Evolutionary conservation across 2,113 vertebrate species (phyloP), one percentile per base, ranked within the genome.

Genomic region (Taxidea taxus): DNA sequence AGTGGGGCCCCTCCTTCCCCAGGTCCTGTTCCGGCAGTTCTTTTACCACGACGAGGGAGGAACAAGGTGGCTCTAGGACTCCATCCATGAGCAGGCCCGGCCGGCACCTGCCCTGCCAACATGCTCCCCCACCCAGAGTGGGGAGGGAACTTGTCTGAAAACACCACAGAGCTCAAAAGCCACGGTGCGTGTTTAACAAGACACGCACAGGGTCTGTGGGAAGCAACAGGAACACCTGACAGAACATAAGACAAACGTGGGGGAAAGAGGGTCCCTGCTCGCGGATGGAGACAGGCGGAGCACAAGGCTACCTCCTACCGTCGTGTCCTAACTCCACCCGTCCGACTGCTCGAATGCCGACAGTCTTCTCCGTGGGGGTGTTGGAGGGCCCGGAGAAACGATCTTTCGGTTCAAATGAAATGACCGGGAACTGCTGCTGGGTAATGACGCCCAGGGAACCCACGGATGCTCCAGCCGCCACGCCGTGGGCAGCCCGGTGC

Each of bases 121-220:
- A 16, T 25, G 6, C 60, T 54, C 29, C 56, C 7, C 34, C 37
- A 5, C 25, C 31, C 1, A 5, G 0, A 66, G 62, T 1, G 14
- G 60, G 62, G 62, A 34, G 39, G 44, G 42, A 29, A 14, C 20
- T 2, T 39, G 18, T 18, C 1, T 15, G 62, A 64, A 5, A 75
- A 60, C 5, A 9, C 29, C 29, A 10, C 44, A 25, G n/a, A 11
- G 2, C 3, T 27, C 37, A 58, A 11, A 39, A 66, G 7, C 21
- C 16, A 6, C 39, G 3, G 6, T 6, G 3, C 0, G 2, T 5
- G 3, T 4, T 7, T 18, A 23, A n/a, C 11, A 10, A 21, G 47
- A 66, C 15, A 15, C 0, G 0, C 12, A 2, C 20, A 0, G 14
- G 51, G 7, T 10, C 27, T 2, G 0, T 0, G 1, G 0, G 29